Evolutionary conservation across 1,140 invertebrate genomes (phyloP), one percentile per base, ranked within the genome.

Genomic region (Cotesia chilonis): DNA sequence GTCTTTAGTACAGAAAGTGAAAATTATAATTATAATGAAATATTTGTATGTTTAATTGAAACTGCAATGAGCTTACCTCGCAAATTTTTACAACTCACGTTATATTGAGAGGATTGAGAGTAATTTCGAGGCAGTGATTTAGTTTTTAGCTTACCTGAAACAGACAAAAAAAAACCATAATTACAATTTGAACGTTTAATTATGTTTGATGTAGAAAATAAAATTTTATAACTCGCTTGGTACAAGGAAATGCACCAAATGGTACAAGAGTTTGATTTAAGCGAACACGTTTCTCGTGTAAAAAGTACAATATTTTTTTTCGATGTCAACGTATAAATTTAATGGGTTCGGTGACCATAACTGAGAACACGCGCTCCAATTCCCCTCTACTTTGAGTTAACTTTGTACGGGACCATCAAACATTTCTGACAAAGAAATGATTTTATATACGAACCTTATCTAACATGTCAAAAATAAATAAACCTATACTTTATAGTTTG

Each of bases 101-200:
- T 79, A 77, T 79, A 74, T 35, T 71, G 66, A n/a, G 76, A 74
- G 36, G 79, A 74, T 35, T 71, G 66, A n/a, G 76, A 74, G 36
- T 69, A 70, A 70, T 68, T 72, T 78, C 78, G 80, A 68, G 76
- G 74, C 68, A 79, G 52, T 55, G 78, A 74, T 69, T 79, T 82
- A 75, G 76, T 67, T 76, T 83, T 82, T 2, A 73, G 85, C 83
- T 86, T 83, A 86, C 84, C 83, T 86, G 82, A 0, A 86, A 86
- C 76, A 80, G 20, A 81, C 79, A 79, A 61, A 55, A 68, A 38
- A 73, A 54, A 64, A 65, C 4, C 12, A 12, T 9, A 63, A 63
- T 63, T 63, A 63, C 35, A 10, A 63, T 63, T 63, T 28, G 35
- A 36, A 63, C n/a, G 28, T 52, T 20, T 37, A 64, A 64, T 14